These are phyloP conservation scores for Vollenhovia emeryi DNA, from an alignment of 1,140 invertebrate genomes.

Conservation along the genomic window DNA sequence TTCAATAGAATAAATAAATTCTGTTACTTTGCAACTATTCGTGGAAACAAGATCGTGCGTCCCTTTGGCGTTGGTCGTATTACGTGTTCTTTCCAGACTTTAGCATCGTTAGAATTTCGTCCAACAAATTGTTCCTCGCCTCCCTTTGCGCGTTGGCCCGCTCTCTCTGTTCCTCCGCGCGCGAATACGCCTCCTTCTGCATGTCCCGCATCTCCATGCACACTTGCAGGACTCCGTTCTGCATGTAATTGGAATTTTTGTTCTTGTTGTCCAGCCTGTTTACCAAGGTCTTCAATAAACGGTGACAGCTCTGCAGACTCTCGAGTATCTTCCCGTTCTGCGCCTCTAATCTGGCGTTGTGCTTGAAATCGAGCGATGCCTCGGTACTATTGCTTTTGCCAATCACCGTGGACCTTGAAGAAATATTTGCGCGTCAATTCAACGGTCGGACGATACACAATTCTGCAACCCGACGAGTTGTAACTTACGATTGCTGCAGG, in stretches of 20 bases:
- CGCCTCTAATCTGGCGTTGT: constrained; percentile 30
- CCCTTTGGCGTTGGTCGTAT: background rate
- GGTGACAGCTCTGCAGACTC: constrained; percentile 27
- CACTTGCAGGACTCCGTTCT: constrained; percentile 22
- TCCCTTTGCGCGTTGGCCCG: constrained; percentile 22
- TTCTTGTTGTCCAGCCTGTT: constrained; percentile 2
- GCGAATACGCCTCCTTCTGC: constrained; percentile 17
- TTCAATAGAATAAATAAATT: constrained; percentile 47
- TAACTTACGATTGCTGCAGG: background rate
- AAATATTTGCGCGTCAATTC: constrained; percentile 14
- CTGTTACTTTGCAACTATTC: constrained; percentile 15
- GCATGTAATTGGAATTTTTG: constrained; percentile 21
- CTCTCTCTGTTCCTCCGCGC: constrained; percentile 19
- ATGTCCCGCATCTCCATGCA: constrained; percentile 39
- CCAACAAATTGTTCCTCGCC: background rate
- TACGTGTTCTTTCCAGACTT: constrained; percentile 18
- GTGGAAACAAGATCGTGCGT: background rate
- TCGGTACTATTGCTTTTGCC: background rate
- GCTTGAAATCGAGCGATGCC: background rate
- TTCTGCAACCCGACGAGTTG: background rate
- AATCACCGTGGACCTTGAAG: background rate
- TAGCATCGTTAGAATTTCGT: constrained; percentile 10
- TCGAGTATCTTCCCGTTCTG: constrained; percentile 22
- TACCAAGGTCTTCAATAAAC: constrained; percentile 28
- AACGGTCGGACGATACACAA: background rate